Base-by-base conservation (phyloP, 2,888 invertebrate species). In the Drosophila incognita region DNA sequence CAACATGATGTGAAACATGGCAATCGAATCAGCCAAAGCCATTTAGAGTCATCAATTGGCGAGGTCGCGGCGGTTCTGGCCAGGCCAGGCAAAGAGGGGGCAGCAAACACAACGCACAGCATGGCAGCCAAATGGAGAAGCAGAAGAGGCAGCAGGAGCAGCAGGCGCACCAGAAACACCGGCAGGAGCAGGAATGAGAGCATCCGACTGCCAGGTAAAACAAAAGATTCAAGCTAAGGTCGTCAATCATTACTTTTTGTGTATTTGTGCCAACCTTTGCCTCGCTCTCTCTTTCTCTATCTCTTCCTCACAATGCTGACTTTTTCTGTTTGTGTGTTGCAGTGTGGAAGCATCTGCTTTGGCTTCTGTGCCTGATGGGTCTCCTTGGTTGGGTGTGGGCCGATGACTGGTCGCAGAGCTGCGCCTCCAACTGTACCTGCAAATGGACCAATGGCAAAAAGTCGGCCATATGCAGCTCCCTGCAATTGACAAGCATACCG, bases 391-490 rank as follows among this genome's bases (percentile, higher is more conserved):
- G 77, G 71, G 94, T 94, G 83, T 93, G 94, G 73, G 94, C 95
- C 84, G 95, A 96, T 73, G 97, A 97, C 93, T 97, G 97, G 97
- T 97, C 97, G 61, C 91, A 90, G 64, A 97, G 97, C 93, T 98
- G 97, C 93, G 97, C 97, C 89, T 95, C 95, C 81, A 96, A 96
- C 87, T 98, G 98, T 93, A 95, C 96, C 90, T 98, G 98, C 94
- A 98, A 97, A 94, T 98, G 98, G 98, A 96, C 96, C 51, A 96
- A 96, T 74, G 98, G 98, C 74, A 98, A 98, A 93, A 97, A 97
- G 93, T 97, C 97, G 51, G 98, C 97, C 65, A 95, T 96, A 70
- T 98, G 98, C 93, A 95, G 96, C 76, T 96, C 97, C 90, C 96
- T 96, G 81, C 96, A 96, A 83, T 95, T 98, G 82, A 96, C 96